A percentile compares a stretch with the other conserved stretches of the same genome.
Evolutionary conservation across 2,113 vertebrate species (phyloP).

Genomic region (Oplegnathus fasciatus): DNA sequence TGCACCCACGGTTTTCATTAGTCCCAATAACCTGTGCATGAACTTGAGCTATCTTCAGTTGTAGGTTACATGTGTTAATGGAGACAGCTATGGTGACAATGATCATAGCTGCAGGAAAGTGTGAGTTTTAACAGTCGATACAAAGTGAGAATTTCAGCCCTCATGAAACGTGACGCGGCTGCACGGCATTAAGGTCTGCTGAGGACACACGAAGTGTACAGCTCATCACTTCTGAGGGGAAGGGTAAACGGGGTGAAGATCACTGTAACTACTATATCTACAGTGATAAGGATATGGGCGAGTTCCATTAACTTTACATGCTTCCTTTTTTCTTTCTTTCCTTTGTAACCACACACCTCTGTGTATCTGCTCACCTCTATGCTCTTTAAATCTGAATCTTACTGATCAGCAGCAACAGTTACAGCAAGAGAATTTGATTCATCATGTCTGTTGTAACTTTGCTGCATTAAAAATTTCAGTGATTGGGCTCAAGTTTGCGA

Average conservation of each 20-base stretch:
- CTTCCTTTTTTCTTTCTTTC: neutral
- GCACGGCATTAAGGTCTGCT: neutral
- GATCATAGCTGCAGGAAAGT: neutral
- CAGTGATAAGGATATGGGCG: neutral
- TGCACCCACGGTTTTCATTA: neutral
- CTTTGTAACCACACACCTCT: neutral
- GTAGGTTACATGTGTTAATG: neutral
- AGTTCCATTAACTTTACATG: neutral
- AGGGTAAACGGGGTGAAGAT: neutral
- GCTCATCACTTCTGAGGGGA: neutral
- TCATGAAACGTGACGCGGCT: neutral
- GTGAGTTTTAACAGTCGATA: neutral
- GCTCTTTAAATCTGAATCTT: too few species aligned
- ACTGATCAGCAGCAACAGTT: too few species aligned
- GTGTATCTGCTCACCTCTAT: too few species aligned
- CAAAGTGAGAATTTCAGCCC: neutral
- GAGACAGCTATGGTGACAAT: neutral
- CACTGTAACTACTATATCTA: neutral
- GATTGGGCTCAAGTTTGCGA: too few species aligned
- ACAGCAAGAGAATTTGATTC: too few species aligned
- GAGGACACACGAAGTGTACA: neutral
- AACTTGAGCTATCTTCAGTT: neutral
- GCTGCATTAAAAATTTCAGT: too few species aligned
- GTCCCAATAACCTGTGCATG: neutral
- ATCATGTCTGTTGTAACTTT: too few species aligned